Evolutionary conservation across 2,113 vertebrate species (phyloP), one percentile per base, ranked within the genome.

Genomic region (Aplodontia rufa): DNA sequence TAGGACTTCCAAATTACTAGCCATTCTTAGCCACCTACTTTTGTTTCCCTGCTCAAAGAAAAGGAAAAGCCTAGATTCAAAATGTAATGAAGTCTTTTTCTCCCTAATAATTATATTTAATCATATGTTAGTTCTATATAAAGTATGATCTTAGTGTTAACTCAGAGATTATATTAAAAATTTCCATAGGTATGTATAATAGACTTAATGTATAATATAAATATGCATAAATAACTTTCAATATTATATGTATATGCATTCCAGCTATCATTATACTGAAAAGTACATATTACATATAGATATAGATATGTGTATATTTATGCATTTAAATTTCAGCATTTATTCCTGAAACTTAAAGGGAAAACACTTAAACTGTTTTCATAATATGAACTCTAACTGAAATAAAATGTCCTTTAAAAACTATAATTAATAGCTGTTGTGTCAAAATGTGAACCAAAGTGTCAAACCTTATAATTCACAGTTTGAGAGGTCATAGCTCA

Each of bases 401-500:
- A 97, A 96, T 96, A 95, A 97, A 96, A 97, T 97, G 96, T 94
- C 93, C 88, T 97, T 97, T 97, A 97, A 97, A 97, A 97, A 97
- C 94, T 97, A 16, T 97, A 98, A 97, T 98, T 97, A 97, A 96
- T 96, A 78, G 74, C 96, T 96, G 85, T 62, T 92, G 28, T 96
- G 96, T 96, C 94, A 97, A 95, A 97, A 88, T 75, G 66, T 96
- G 91, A 96, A 96, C 69, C 82, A 96, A 86, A 87, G 83, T 88
- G 96, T 97, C 97, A 97, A 96, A 96, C 96, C 91, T 97, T 97
- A 96, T 98, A 97, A 98, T 98, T 97, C 95, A 96, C 85, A 96
- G 96, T 97, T 97, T 94, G 64, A 96, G 91, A 97, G 97, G 97
- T 96, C 94, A 97, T n/a, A 95, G 82, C 96, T 89, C 79, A 98